Evolutionary conservation across 2,797 vertebrate genomes (phyloP).

Genomic region (Pantherophis alleghaniensis): DNA sequence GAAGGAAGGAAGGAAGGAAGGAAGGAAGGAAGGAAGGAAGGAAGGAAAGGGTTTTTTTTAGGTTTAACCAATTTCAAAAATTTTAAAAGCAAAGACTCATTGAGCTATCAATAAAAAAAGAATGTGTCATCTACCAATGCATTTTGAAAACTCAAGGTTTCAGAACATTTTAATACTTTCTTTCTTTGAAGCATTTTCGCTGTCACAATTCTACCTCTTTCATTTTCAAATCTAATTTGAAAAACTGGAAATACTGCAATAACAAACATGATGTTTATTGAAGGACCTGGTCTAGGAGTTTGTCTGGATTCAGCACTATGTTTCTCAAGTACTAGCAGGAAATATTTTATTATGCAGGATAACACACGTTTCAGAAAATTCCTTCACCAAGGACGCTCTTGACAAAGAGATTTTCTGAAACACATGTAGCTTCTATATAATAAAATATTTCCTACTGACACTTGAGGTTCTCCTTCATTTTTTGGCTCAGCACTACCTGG

Average conservation of each 20-base stretch:
- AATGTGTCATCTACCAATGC: not conserved
- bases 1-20: not conserved
- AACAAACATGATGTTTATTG: not conserved
- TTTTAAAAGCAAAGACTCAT: not conserved
- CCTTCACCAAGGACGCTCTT: not conserved
- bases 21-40: rapidly evolving
- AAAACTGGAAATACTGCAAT: not conserved
- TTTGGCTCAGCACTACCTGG: not conserved
- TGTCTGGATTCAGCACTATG: not conserved
- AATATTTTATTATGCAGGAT: not conserved
- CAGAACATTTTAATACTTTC: not conserved
- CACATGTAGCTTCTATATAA: not conserved
- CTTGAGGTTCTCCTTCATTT: not conserved
- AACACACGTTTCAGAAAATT: not conserved
- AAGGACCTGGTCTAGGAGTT: not conserved
- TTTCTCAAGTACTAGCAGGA: not conserved
- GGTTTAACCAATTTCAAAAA: not conserved
- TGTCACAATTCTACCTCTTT: not conserved
- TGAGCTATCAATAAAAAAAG: not conserved
- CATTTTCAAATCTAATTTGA: not conserved
- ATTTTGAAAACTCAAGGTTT: not conserved
- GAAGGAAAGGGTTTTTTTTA: not conserved
- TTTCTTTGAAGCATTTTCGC: not conserved
- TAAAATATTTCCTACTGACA: not conserved
- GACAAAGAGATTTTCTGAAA: not conserved